Conservation (phyloP, 1,140 invertebrate species). For the Microplitis demolitor region DNA sequence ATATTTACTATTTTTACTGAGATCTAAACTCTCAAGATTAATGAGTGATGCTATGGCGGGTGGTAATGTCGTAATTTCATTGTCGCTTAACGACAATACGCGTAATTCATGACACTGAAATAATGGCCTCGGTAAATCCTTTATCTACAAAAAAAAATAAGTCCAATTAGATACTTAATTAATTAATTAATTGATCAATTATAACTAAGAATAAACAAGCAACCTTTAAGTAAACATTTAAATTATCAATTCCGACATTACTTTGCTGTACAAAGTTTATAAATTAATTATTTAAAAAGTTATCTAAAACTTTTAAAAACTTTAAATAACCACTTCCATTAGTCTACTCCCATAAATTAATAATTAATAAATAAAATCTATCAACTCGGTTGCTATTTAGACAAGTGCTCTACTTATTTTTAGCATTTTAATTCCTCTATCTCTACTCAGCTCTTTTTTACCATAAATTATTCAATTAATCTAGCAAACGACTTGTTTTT, state of each 20-base stretch:
- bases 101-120: conserved; percentile 92
- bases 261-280: no score
- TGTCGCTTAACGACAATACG: conserved; percentile 88
- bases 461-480: no score
- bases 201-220: not conserved
- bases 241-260: no score
- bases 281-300: no score
- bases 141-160: conserved; percentile 62
- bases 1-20: conserved; percentile 84
- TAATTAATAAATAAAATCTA: conserved; percentile 5
- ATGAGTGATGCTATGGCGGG: conserved; percentile 87
- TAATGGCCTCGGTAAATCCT: conserved; percentile 78
- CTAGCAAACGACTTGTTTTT: no score
- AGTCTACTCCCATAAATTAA: conserved; percentile 4
- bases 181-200: not conserved
- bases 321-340: no score
- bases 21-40: conserved; percentile 84
- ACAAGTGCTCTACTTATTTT: no score
- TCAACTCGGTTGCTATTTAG: no score
- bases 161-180: not conserved
- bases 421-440: no score
- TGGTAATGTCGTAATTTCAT: conserved; percentile 87
- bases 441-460: no score
- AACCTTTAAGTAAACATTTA: not conserved
- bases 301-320: no score